Evolutionary conservation across 1,140 invertebrate species (phyloP), one percentile per base, ranked within the genome.

Genomic region (Polyergus mexicanus): DNA sequence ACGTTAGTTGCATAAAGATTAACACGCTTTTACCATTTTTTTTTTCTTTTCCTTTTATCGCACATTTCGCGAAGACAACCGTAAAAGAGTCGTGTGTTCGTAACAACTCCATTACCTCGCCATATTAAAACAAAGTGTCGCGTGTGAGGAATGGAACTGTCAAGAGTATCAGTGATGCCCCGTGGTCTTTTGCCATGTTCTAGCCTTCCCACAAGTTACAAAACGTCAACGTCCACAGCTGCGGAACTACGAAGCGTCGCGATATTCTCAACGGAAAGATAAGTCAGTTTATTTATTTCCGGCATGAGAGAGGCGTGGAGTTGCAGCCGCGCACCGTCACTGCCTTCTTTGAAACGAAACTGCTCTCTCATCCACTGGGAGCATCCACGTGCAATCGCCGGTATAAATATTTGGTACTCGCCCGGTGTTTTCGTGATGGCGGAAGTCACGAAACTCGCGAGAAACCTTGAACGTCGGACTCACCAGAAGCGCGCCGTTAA

Each of bases 211-310:
- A 54, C 68, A 54, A 71, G 35, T 38, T 72, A 72, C 54, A 54
- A 85, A 89, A 89, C 56, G 74, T 80, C 81, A 88, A 88, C 86
- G 88, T 88, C 68, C 86, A 51, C 28, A 44, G 41, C 58, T 32
- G 51, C 13, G 25, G 44, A 69, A 25, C 13, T 2, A 28, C 2
- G 44, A 44, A 56, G 25, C 44, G 3, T 5, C 63, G 25, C n/a
- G 69, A 83, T 83, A 83, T 85, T 19, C 51, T 51, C 41, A n/a
- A 10, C 32, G 19, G 58, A 32, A 28, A 76, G n/a, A 10, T 58
- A 78, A 68, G 58, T 60, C 51, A 5, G 74, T 85, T 84, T 88
- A 72, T 89, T 89, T 89, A 85, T 74, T 88, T 88, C 19, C 81
- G 44, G 47, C 51, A 22, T 13, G 16, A 35, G 78, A 71, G 56